Percentiles rank a stretch among this genome's conserved stretches.
These are phyloP conservation scores for Umimayanthus chanpuru DNA, from an alignment of 92 coral and sea anemone species.

Conservation along the genomic window DNA sequence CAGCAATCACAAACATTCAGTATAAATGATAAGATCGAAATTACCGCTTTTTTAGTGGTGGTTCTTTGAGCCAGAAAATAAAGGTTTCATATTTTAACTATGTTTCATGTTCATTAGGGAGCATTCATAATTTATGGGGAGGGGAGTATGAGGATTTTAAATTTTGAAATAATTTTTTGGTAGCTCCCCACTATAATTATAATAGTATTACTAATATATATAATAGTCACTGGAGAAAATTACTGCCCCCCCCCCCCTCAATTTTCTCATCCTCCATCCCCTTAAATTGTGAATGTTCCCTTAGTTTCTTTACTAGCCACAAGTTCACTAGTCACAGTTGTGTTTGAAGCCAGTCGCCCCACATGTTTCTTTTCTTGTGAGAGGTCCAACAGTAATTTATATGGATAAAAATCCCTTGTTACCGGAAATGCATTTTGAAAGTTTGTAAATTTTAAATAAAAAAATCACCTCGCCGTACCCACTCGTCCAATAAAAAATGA, in stretches of 20 bases:
- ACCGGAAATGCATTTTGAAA: neutral
- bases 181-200: neutral
- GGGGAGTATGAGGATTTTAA: neutral
- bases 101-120: neutral
- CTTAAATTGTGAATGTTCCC: neutral
- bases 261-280: neutral
- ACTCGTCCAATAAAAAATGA: neutral
- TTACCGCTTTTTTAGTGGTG: neutral
- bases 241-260: slow-evolving; percentile 4
- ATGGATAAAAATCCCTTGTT: slow-evolving; percentile 6
- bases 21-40: slow-evolving; percentile 6
- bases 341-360: neutral
- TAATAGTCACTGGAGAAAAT: slow-evolving; percentile 11
- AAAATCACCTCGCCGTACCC: neutral
- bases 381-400: slow-evolving; percentile 12
- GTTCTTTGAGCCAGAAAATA: slow-evolving; percentile 13
- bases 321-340: neutral
- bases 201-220: slow-evolving; percentile 3
- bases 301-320: slow-evolving; percentile 17
- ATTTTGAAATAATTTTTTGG: neutral
- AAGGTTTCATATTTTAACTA: neutral
- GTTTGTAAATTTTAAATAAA: slow-evolving; percentile 14
- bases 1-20: slow-evolving; percentile 12
- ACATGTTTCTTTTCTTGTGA: too few relatives aligned
- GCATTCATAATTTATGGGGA: neutral